Percentiles rank a stretch among this genome's conserved stretches.
These are phyloP conservation scores for Drosophila gaucha DNA, from an alignment of 2,888 invertebrate genomes.

Conservation along the genomic window DNA sequence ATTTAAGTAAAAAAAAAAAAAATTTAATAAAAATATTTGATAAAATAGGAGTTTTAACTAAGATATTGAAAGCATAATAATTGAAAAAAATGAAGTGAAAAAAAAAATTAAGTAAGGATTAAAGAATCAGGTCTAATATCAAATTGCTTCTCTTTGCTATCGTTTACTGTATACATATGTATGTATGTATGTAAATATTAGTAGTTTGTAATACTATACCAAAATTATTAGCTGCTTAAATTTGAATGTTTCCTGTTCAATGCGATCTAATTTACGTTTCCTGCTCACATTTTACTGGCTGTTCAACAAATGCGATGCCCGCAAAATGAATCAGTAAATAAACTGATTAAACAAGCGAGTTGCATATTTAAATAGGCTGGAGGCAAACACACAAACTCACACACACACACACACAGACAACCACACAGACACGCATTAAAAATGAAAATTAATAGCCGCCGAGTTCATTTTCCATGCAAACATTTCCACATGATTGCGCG, in stretches of 20 bases:
- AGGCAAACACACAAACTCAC: constrained; percentile 6
- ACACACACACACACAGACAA: constrained; percentile 5
- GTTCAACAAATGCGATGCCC: background rate
- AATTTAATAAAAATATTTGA: background rate
- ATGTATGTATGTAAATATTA: too few species aligned
- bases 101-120: background rate
- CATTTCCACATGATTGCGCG: constrained; percentile 65
- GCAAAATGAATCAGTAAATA: constrained; percentile 27
- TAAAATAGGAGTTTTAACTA: background rate
- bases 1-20: background rate
- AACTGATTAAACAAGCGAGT: constrained; percentile 25
- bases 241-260: background rate
- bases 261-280: constrained; percentile 6
- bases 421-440: constrained; percentile 28
- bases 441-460: constrained; percentile 66
- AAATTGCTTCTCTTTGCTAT: too few species aligned
- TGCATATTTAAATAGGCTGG: constrained; percentile 33
- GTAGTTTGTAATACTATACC: too few species aligned
- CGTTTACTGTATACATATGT: too few species aligned
- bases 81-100: background rate
- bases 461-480: constrained; percentile 50
- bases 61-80: background rate
- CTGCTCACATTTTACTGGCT: background rate
- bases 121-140: background rate
- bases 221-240: too few species aligned